phyloP scores from a whole-genome alignment of 2,113 vertebrate species.

The Scomber japonicus region DNA sequence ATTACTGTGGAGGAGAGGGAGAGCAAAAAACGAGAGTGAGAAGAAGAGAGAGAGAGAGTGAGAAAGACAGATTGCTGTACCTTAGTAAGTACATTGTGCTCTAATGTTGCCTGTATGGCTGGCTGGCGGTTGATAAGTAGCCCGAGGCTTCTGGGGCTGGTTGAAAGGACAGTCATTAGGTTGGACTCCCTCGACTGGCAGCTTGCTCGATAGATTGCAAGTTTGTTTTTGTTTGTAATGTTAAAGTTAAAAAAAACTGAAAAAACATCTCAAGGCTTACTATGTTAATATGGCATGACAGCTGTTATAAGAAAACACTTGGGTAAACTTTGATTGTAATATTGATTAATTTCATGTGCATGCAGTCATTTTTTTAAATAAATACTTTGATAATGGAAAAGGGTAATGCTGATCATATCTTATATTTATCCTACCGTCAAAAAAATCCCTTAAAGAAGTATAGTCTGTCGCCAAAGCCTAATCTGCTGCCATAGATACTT shows the following conservation, averaged over 20 bases:
- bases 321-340: background rate
- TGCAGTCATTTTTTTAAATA: background rate
- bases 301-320: background rate
- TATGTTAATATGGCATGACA: slow-evolving; percentile 43
- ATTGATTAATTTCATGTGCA: background rate
- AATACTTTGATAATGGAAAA: slow-evolving; percentile 6
- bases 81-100: slow-evolving; percentile 80
- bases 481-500: background rate
- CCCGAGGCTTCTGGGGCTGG: slow-evolving; percentile 60
- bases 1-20: slow-evolving; percentile 81
- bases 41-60: slow-evolving; percentile 58
- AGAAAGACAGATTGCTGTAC: slow-evolving; percentile 78
- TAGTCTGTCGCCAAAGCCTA: no score
- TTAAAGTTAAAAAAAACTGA: slow-evolving; percentile 55
- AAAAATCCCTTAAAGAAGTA: no score
- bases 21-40: slow-evolving; percentile 58
- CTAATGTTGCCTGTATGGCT: slow-evolving; percentile 79
- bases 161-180: slow-evolving; percentile 76
- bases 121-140: slow-evolving; percentile 83
- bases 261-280: slow-evolving; percentile 44
- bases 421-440: background rate
- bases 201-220: slow-evolving; percentile 58
- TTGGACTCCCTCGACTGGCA: slow-evolving; percentile 60
- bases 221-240: slow-evolving; percentile 57
- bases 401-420: no score